Conservation (phyloP, 2,888 invertebrate species). For the Hemithea aestivaria region DNA sequence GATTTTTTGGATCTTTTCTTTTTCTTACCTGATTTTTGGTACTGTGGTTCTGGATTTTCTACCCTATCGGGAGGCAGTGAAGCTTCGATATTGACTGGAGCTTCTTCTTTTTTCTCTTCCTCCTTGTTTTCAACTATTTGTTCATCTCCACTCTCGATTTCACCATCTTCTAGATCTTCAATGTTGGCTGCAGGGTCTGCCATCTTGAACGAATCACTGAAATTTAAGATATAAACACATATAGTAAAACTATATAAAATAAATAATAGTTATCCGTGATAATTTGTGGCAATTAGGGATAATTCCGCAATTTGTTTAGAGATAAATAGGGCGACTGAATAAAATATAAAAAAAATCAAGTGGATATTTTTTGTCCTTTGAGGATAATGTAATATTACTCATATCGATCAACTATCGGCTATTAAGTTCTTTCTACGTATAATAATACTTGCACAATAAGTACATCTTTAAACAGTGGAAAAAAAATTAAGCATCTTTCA, state of each 20-base stretch:
- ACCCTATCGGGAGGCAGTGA: constrained; percentile 40
- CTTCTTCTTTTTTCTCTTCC: constrained; percentile 43
- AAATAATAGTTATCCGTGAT: too few relatives aligned
- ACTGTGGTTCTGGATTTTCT: constrained; percentile 53
- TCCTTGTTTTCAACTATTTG: constrained; percentile 45
- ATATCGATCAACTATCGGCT: too few relatives aligned
- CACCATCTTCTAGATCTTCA: constrained; percentile 91
- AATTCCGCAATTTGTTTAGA: too few relatives aligned
- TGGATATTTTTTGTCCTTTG: too few relatives aligned
- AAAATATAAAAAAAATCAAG: too few relatives aligned
- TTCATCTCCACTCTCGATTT: constrained; percentile 85
- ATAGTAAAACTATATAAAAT: neutral
- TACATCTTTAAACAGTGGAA: too few relatives aligned
- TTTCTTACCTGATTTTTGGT: constrained; percentile 72
- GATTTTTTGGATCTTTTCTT: constrained; percentile 67
- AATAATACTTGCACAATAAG: too few relatives aligned
- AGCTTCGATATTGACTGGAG: constrained; percentile 31
- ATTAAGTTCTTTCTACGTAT: too few relatives aligned
- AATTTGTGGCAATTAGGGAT: too few relatives aligned
- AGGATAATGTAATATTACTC: too few relatives aligned
- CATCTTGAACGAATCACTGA: constrained; percentile 61
- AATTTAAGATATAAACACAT: constrained; percentile 35
- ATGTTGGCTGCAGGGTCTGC: constrained; percentile 47
- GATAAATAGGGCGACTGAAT: too few relatives aligned
- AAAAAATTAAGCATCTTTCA: too few relatives aligned